A percentile compares a stretch with the other conserved stretches of the same genome.
Evolutionary conservation across 2,888 invertebrate genomes (phyloP).

Genomic region (Criorhina ranunculi): DNA sequence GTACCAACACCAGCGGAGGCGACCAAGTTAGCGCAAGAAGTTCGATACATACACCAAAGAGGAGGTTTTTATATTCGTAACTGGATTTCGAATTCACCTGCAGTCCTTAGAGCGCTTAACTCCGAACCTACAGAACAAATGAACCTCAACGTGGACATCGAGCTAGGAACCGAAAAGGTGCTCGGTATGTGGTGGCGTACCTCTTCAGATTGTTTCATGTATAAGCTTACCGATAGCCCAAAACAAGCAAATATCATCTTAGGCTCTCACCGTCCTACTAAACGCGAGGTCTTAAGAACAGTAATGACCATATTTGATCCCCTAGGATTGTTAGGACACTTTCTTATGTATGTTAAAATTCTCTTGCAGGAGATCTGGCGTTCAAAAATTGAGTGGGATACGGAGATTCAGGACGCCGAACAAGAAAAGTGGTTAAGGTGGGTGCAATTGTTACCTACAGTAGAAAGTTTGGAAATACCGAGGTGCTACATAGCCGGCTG

Average conservation of each 20-base stretch:
- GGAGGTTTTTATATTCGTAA: no score
- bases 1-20: no score
- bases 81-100: neutral
- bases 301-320: slow-evolving; percentile 69
- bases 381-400: slow-evolving; percentile 52
- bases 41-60: neutral
- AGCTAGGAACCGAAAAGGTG: slow-evolving; percentile 48
- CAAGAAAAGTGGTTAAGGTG: slow-evolving; percentile 73
- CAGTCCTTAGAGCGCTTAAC: neutral
- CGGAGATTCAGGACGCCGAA: slow-evolving; percentile 65
- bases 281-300: slow-evolving; percentile 56
- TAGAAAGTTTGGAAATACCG: slow-evolving; percentile 73
- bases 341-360: slow-evolving; percentile 69
- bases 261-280: slow-evolving; percentile 46
- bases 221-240: slow-evolving; percentile 21
- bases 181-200: slow-evolving; percentile 60
- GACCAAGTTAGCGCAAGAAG: no score
- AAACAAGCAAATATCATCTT: slow-evolving; percentile 32
- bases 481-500: slow-evolving; percentile 60
- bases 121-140: neutral
- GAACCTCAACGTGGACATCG: slow-evolving; percentile 19
- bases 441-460: slow-evolving; percentile 66
- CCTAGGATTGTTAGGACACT: slow-evolving; percentile 60
- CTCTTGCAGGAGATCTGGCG: slow-evolving; percentile 63
- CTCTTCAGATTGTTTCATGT: slow-evolving; percentile 35